Percentiles rank a stretch among this genome's conserved stretches.
Evolutionary conservation across 2,113 vertebrate species (phyloP).

Genomic region (Zonotrichia leucophrys): DNA sequence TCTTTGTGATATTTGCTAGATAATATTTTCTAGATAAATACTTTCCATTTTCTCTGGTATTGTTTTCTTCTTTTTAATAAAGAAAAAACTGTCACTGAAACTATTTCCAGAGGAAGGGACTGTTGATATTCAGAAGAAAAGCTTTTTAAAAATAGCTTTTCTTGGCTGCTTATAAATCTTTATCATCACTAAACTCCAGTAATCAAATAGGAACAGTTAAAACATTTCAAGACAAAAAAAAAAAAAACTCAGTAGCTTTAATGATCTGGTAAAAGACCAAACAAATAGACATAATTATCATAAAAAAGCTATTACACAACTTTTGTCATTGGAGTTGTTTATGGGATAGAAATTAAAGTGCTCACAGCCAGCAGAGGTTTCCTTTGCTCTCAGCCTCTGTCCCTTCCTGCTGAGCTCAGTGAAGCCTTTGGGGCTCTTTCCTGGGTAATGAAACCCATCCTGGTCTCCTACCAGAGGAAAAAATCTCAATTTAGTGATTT

Average conservation of each 20-base stretch:
- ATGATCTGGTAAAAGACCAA: slow-evolving; percentile 39
- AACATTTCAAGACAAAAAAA: neutral
- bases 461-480: neutral
- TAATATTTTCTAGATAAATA: neutral
- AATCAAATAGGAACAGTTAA: neutral
- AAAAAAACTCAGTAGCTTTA: neutral
- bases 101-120: neutral
- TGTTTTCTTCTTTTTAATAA: neutral
- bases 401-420: neutral
- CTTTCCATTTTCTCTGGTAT: neutral
- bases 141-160: neutral
- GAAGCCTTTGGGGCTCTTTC: neutral
- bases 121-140: neutral
- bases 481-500: neutral
- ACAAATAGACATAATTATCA: slow-evolving; percentile 37
- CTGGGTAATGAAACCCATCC: neutral
- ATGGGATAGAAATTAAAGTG: slow-evolving; percentile 22
- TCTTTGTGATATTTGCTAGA: neutral
- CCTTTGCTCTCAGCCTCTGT: neutral
- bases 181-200: neutral
- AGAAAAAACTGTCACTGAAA: neutral
- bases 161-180: slow-evolving; percentile 4
- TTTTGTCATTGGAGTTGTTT: slow-evolving; percentile 28
- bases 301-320: slow-evolving; percentile 42
- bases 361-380: slow-evolving; percentile 5